Base-by-base conservation (phyloP, 2,113 vertebrate species). In the Crotalus tigris region DNA sequence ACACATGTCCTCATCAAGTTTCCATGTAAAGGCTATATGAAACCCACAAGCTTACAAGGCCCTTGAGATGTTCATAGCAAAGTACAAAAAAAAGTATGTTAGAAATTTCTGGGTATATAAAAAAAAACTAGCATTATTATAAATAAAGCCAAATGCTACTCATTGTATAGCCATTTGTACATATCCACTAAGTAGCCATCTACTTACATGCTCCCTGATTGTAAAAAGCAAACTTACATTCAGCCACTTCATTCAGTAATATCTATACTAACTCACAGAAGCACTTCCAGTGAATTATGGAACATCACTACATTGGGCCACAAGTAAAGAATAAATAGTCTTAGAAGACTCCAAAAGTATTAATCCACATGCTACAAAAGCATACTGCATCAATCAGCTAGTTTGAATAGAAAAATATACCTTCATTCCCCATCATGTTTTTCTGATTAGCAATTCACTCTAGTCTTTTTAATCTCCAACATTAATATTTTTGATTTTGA, bases 1-100 rank as follows among this genome's bases (percentile, higher is more conserved):
- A 97, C 97, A 97, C 96, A 96, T 98, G 97, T 8, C 96, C 97
- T 96, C 44, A 57, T 98, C 97, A 96, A n/a, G 11, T 93, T 97
- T 96, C 96, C 97, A 95, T 97, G 97, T 97, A 97, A 97, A 97
- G 93, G 93, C 95, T 96, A 95, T 93, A 97, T 93, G 95, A 87
- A 39, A 87, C 95, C 96, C 94, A 0, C 29, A 96, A 94, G 89
- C 93, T 96, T 92, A 92, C 4, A 0, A 90, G 91, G 94, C 92
- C 93, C 95, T 93, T 94, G 51, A 89, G 51, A 23, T 54, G 2
- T n/a, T 49, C 61, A 81, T 21, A 89, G 49, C 24, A 89, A 92
- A 81, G 87, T 64, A 46, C 4, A 81, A 44, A 81, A 61, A 39
- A 33, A 33, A 19, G 21, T 13, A 24, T 12, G 29, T 39, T 81